Percentiles rank a stretch among this genome's conserved stretches.
Evolutionary conservation across 2,888 invertebrate genomes (phyloP).

Genomic region (Hirudinaria manillensis): DNA sequence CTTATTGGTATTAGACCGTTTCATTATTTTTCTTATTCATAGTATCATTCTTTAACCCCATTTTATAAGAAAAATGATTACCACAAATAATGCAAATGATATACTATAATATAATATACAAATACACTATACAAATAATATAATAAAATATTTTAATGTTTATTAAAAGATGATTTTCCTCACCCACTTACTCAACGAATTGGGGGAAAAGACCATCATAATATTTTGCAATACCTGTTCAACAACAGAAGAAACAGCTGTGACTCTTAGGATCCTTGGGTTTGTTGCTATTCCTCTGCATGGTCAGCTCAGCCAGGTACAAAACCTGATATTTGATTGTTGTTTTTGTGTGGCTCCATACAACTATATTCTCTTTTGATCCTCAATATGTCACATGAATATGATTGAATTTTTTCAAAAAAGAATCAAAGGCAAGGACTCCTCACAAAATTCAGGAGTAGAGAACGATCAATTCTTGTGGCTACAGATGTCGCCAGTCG

Average conservation of each 20-base stretch:
- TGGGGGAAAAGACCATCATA: slow-evolving; percentile 21
- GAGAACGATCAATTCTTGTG: slow-evolving; percentile 84
- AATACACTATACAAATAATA: background rate
- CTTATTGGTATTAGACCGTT: too few relatives aligned
- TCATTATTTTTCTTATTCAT: background rate
- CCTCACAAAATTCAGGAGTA: slow-evolving; percentile 90
- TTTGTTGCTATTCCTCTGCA: slow-evolving; percentile 14
- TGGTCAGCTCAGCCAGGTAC: slow-evolving; percentile 12
- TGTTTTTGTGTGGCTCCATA: background rate
- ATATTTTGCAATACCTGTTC: slow-evolving; percentile 23
- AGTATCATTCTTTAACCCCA: too few relatives aligned
- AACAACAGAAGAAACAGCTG: background rate
- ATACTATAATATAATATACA: too few relatives aligned
- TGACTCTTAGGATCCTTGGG: background rate
- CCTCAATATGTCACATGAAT: too few relatives aligned
- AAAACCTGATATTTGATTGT: background rate
- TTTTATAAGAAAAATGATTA: too few relatives aligned
- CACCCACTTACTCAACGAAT: slow-evolving; percentile 21
- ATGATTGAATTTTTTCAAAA: too few relatives aligned
- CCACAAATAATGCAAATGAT: too few relatives aligned
- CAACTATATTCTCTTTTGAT: background rate
- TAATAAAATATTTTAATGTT: background rate
- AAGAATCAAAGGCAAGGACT: slow-evolving; percentile 88
- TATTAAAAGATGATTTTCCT: background rate
- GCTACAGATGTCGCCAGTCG: slow-evolving; percentile 93